Base-by-base conservation (phyloP, 2,113 vertebrate species). In the Engystomops pustulosus region DNA sequence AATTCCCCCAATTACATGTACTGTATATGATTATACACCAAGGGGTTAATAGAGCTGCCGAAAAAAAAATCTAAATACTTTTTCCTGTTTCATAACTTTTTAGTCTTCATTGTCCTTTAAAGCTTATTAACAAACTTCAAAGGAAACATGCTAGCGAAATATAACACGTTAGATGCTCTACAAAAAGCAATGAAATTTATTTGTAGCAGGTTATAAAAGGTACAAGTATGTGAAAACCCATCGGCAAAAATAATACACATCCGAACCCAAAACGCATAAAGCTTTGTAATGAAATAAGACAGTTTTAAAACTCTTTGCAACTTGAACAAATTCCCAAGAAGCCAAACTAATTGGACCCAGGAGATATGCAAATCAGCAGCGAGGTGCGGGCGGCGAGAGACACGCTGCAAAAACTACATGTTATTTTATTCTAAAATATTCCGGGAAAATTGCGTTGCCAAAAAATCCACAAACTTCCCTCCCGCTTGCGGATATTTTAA, bases 301-400 rank as follows among this genome's bases (percentile, higher is more conserved):
- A 79, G 30, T 53, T 79, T 78, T 70, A 78, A 65, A 85, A 85
- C 18, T 69, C 45, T 69, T 70, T 69, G 49, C 67, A 85, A 70
- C 45, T 85, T 55, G 20, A 78, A 14, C 49, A 78, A 45, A 78
- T 38, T 85, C 83, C 83, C 75, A 78, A 85, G 83, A 55, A 85
- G 4, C 34, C 55, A n/a, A n/a, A 15, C 62, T 85, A 85, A 85
- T 85, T 85, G 72, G 83, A 49, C 83, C 68, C 83, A 11, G 45
- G 83, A 79, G 83, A 70, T 79, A 85, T 85, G 83, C 47, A 55
- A 85, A 85, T 78, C 74, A 58, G 70, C 62, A 79, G 41, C 23
- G 9, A 68, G 74, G 62, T 70, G 70, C 49, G 60, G 30, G 74
- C 47, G 23, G 23, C 11, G 68, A 79, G 38, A 53, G 34, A 84